Percentiles rank a stretch among this genome's conserved stretches.
Conservation (phyloP, 2,113 vertebrate species). For the Poeciliopsis retropinna region DNA sequence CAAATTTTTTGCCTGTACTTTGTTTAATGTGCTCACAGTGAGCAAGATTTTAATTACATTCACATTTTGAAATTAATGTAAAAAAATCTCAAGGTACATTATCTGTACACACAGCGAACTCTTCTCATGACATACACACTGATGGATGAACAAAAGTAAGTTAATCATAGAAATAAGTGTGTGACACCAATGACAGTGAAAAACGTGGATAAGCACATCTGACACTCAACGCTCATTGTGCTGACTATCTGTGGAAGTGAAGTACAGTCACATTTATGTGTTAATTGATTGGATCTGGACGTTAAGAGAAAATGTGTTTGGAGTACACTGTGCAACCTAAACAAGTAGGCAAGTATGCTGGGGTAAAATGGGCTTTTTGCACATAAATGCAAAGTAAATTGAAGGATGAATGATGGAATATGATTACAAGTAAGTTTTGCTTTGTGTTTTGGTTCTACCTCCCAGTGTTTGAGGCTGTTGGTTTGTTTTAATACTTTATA, state of each 20-base stretch:
- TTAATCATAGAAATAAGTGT: background rate
- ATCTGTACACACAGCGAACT: background rate
- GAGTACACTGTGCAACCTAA: background rate
- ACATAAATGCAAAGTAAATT: no score
- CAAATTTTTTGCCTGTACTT: no score
- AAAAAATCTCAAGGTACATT: background rate
- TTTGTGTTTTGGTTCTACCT: background rate
- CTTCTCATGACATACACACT: background rate
- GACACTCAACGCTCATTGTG: slow-evolving; percentile 19
- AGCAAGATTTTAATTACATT: background rate
- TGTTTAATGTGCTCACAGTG: accelerated
- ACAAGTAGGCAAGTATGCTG: background rate
- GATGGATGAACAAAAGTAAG: slow-evolving; percentile 1
- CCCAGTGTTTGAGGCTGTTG: slow-evolving; percentile 35
- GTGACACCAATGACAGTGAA: slow-evolving; percentile 23
- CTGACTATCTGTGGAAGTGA: slow-evolving; percentile 13
- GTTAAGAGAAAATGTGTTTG: background rate
- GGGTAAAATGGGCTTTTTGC: no score
- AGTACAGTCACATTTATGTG: slow-evolving; percentile 20
- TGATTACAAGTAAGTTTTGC: slow-evolving; percentile 8
- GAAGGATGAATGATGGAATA: no score
- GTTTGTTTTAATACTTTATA: slow-evolving; percentile 11
- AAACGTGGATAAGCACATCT: slow-evolving; percentile 3
- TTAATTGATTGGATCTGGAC: slow-evolving; percentile 31
- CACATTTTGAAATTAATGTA: background rate